These are phyloP conservation scores for Acanthaster planci DNA, from an alignment of 35 echinoderm and acorn worm species.

Conservation along the genomic window DNA sequence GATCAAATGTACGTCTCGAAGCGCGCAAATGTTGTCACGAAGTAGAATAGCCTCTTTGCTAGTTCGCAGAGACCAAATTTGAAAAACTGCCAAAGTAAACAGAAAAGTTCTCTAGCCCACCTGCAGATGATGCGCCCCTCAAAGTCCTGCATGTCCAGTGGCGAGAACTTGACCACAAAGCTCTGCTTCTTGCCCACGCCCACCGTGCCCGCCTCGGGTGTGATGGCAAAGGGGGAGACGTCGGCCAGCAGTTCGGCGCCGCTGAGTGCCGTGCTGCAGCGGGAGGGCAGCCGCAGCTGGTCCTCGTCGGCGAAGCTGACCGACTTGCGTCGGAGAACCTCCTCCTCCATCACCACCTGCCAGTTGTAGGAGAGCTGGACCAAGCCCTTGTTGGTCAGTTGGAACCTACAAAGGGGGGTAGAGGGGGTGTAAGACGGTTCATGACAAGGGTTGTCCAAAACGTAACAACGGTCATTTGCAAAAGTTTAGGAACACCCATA, in stretches of 20 bases:
- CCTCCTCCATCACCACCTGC: slow-evolving; percentile 97
- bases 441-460: no score
- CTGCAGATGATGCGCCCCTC: slow-evolving; percentile 98
- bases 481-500: no score
- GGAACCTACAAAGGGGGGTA: slow-evolving; percentile 54
- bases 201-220: slow-evolving; percentile 76
- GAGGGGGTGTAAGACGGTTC: no score
- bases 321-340: slow-evolving; percentile 68
- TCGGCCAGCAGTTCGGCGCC: slow-evolving; percentile 27
- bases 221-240: slow-evolving; percentile 81
- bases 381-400: slow-evolving; percentile 88
- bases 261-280: slow-evolving; percentile 66
- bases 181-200: slow-evolving; percentile 96
- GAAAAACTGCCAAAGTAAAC: no score
- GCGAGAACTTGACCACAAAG: slow-evolving; percentile 94
- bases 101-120: slow-evolving; percentile 30
- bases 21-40: no score
- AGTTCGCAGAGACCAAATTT: no score
- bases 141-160: slow-evolving; percentile 91
- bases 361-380: slow-evolving; percentile 88
- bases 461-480: no score
- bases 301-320: slow-evolving; percentile 98
- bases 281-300: slow-evolving; percentile 76
- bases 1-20: no score
- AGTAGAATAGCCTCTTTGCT: no score